Evolutionary conservation across 2,888 invertebrate species (phyloP), one percentile per base, ranked within the genome.

Genomic region (Morpho helenor): DNA sequence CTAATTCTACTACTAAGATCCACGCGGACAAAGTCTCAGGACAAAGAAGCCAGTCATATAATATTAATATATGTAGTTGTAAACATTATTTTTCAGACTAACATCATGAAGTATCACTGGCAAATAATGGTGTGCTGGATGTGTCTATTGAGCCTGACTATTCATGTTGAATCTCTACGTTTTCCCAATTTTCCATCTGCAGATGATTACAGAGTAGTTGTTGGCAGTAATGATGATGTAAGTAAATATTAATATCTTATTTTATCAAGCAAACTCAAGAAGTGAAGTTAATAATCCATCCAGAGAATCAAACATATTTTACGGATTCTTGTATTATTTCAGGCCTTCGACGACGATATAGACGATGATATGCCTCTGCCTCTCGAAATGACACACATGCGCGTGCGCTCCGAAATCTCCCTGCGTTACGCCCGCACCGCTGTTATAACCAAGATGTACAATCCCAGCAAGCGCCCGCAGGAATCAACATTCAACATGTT

Each of bases 401-500:
- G 45, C 45, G 45, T 52, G 8, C 52, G 52, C 39, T 52, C 52
- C 9, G 52, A 52, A 44, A 52, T 52, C 52, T 44, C 52, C 8
- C 45, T 52, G 45, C 91, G 95, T 10, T 95, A 94, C 75, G 93
- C 94, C 7, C 92, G 91, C 64, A 95, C 95, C 0, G 77, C 91
- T 8, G 91, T 95, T 0, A 92, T 92, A 7, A 94, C 94, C 63
- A 87, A 89, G 63, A 92, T 95, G 39, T 91, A 89, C 66, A 95
- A 95, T 77, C 91, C 92, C 2, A 92, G 92, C 7, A 82, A 85
- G 52, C 79, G 75, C 8, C 84, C 94, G 0, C 93, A 93, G 65
- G 94, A 95, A 76, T 92, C 93, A 5, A 86, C 90, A 49, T 95
- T 95, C 80, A 89, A 92, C 49, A 91, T 95, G 7, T 89, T 94